Evolutionary conservation across 1,140 invertebrate genomes (phyloP), one percentile per base, ranked within the genome.

Genomic region (Formica selysi): DNA sequence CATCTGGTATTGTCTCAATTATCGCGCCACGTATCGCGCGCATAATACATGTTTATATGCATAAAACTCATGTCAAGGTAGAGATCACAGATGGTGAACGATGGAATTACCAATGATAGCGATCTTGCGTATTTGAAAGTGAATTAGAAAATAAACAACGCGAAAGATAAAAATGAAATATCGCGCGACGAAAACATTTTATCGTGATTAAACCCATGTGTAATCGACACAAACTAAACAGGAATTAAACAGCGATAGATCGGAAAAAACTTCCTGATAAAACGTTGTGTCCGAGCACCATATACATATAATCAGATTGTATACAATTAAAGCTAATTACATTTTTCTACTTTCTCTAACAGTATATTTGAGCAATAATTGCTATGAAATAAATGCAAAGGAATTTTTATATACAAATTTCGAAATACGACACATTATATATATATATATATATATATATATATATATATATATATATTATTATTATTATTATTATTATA

Each of bases 21-120:
- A 81, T 81, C 67, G 19, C 16, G n/a, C 13, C 16, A 10, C 32
- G 16, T 11, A 54, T 32, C 48, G 48, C 16, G 1, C 19, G 22
- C n/a, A 0, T 44, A 41, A 41, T 41, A 38, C 3, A 48, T 48
- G 44, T 48, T 51, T 51, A 10, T 51, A 2, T 16, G 19, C 22
- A 13, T 10, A 44, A 32, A 73, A 44, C 4, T 10, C 6, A 16
- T 3, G 22, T 29, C 2, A 22, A 79, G 11, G 1, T 51, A 22
- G 11, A 67, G n/a, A 78, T 78, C 65, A 19, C 29, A 13, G 32
- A 54, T 61, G 26, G 29, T 13, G 13, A 41, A 48, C 19, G 38
- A 83, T 59, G n/a, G 2, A 83, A 81, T 44, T n/a, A n/a, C 7
- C 26, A 26, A 62, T 62, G 48, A 51, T 62, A 73, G 26, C 22